Base-by-base conservation (phyloP, 2,888 invertebrate species). In the Rhorus exstirpatorius region DNA sequence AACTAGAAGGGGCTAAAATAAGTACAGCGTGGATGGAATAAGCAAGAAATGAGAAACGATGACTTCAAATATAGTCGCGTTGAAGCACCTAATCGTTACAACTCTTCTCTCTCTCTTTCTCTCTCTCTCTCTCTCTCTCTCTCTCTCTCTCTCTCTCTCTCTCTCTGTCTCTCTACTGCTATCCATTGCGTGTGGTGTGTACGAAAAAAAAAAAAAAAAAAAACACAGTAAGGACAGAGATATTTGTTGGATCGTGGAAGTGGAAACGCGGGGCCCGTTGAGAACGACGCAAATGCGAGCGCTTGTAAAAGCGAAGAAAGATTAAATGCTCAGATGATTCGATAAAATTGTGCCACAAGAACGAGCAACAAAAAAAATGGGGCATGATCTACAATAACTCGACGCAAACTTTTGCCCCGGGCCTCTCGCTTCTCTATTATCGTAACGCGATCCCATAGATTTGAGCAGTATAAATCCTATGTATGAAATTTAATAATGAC, bases 1-100 rank as follows among this genome's bases (percentile, higher is more conserved):
- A 31, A 74, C 26, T 53, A 63, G 67, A 49, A 61, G 75, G 67
- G 68, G 68, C 44, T 21, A 19, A n/a, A 31, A 24, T 53, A 67
- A 65, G 68, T 2, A 31, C 38, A 61, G 21, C 26, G 31, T 41
- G 60, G 41, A 60, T 14, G 41, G n/a, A 26, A 60, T 65, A 26
- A 60, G 17, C 72, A 26, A 60, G 35, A 41, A 63, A 67, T 14
- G 8, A 49, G 53, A 79, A 38, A 75, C 70, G 55, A n/a, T 35
- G 44, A 41, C 55, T 55, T 55, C 38, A 41, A 70, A 70, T n/a
- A 26, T n/a, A 26, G 55, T 70, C 44, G 41, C 44, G 44, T 41
- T 44, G 44, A 17, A 35, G 70, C 55, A 17, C 26, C 7, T 44
- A 26, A 10, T 17, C 17, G 26, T 38, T 8, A 38, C 10, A 38